A percentile compares a stretch with the other conserved stretches of the same genome.
phyloP scores from a whole-genome alignment of 2,888 invertebrate species.

The Neoitamus cyanurus region DNA sequence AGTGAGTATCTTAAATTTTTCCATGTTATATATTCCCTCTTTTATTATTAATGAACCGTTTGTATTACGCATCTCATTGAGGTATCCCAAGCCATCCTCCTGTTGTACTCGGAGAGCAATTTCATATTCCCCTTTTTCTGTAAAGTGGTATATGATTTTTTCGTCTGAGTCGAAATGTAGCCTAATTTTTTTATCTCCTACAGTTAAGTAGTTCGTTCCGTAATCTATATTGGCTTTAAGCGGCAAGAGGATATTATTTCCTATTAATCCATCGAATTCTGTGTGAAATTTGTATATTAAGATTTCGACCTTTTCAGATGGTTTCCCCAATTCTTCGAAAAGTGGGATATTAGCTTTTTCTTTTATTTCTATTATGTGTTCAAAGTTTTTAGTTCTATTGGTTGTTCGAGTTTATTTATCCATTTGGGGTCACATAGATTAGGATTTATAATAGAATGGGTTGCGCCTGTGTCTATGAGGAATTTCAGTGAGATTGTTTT shows the following conservation, averaged over 20 bases:
- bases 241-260: not conserved
- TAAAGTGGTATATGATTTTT: no score
- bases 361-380: not conserved
- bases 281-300: not conserved
- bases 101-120: no score
- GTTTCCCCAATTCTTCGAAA: not conserved
- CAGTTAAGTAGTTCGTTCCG: not conserved
- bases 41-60: no score
- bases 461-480: not conserved
- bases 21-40: no score
- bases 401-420: not conserved
- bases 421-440: not conserved
- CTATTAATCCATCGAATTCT: not conserved
- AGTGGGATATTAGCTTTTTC: not conserved
- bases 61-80: no score
- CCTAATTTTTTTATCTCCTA: not conserved
- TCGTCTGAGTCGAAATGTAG: no score
- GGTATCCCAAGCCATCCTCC: no score
- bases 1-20: no score
- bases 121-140: no score
- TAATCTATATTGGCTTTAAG: not conserved
- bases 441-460: not conserved
- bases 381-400: not conserved
- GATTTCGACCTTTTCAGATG: not conserved
- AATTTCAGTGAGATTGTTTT: not conserved